Base-by-base conservation (phyloP, 1,140 invertebrate species). In the Eufriesea mexicana region DNA sequence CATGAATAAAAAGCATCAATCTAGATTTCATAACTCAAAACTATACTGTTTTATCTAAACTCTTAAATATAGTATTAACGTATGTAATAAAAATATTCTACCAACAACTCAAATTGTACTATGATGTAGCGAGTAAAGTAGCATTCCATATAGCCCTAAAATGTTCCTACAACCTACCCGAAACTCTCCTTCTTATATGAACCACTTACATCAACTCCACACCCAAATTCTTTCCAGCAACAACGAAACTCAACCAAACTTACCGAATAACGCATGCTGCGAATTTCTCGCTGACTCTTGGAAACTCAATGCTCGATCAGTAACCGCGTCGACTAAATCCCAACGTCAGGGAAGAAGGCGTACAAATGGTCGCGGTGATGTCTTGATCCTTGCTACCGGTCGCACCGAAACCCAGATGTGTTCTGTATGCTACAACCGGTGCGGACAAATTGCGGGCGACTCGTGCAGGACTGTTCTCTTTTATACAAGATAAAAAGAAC, bases 401-500 rank as follows among this genome's bases (percentile, higher is more conserved):
- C 55, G 45, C 42, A 16, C n/a, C 79, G 23, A 35, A 85, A 81
- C 62, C n/a, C 23, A 28, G 10, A 42, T 0, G 28, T 67, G 54
- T 2, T 57, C 67, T 45, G 78, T 42, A 20, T 64, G 42, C 70
- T 79, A 8, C 23, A 42, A 28, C 67, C 68, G 86, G 77, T 90
- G 89, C 82, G 71, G 84, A 89, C 89, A 84, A 89, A 92, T 92
- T 92, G 91, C 89, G 88, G 84, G 83, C 87, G 87, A 76, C 70
- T 82, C 55, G 83, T 18, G 74, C 45, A 51, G 62, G 64, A 28
- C 79, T 91, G 87, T 91, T 89, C 90, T 84, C 91, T 92, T 92
- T 91, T 92, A 92, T 92, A 92, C 64, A 85, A 83, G 83, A 90
- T 89, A 90, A 92, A 91, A 92, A 92, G 89, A 90, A 62, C 85